Evolutionary conservation across 2,113 vertebrate genomes (phyloP), one percentile per base, ranked within the genome.

Genomic region (Asarcornis scutulata): DNA sequence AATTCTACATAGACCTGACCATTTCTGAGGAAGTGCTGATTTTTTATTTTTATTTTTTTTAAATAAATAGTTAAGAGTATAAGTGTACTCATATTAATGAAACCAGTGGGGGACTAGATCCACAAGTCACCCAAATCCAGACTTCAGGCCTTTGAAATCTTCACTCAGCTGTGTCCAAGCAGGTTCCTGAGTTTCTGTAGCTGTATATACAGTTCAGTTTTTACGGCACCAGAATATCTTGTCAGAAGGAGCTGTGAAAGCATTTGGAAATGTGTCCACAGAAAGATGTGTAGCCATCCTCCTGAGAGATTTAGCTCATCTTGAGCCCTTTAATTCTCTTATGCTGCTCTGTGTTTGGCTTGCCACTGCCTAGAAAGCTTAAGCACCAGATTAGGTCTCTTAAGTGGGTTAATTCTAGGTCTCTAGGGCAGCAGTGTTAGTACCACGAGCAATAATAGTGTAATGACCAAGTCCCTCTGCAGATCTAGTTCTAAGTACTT

Each of bases 221-320:
- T 76, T 26, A 27, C 14, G 14, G 56, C 56, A 56, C 56, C 56
- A 71, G 38, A 48, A 22, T 29, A 38, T 62, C 60, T 60, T 40
- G 32, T 44, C 64, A 22, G 17, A 59, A 59, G 52, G 25, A 17
- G 23, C 59, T 26, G 72, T 58, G 50, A 59, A 64, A 17, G 23
- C 3, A 0, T 58, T 34, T 0, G 2, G 40, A n/a, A 38, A 22
- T 0, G 0, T 6, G n/a, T 34, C 36, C 42, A 2, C 27, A 27
- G 29, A 55, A 7, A 34, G 42, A 55, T 40, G 42, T 38, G 3
- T 26, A 31, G 20, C 32, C 7, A 2, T 56, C 26, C 34, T 88
- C 26, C 66, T 31, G 73, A 77, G 44, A 23, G 27, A 26, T 13
- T 18, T 21, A 6, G 14, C 38, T 22, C 17, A 6, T 29, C 40